These are phyloP conservation scores for rabbit (Oryctolagus cuniculus) DNA, from an alignment of 2,113 vertebrate species.

Conservation along the genomic window mOryCun1.1 NC_091451.1:9584501-9585000, in stretches of 20 bases:
- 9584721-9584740: constrained; percentile 54
- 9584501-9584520: too few species aligned
- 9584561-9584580: constrained; percentile 18
- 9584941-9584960: background rate
- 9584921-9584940: constrained; percentile 7
- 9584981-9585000: constrained; percentile 12
- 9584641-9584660: constrained; percentile 31
- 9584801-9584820: constrained; percentile 7
- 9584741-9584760: constrained; percentile 13
- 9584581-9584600: constrained; percentile 56
- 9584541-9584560: too few species aligned
- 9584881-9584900: constrained; percentile 27
- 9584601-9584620: constrained; percentile 21
- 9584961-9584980: background rate
- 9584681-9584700: background rate
- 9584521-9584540: too few species aligned
- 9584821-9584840: constrained; percentile 24
- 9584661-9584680: constrained; percentile 1
- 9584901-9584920: background rate
- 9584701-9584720: constrained; percentile 28
- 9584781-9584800: constrained; percentile 29
- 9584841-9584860: constrained; percentile 13
- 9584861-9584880: constrained; percentile 49
- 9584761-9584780: constrained; percentile 55
- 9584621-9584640: constrained; percentile 31